Evolutionary conservation across 1,140 invertebrate species (phyloP).

Genomic region (Formica selysi): DNA sequence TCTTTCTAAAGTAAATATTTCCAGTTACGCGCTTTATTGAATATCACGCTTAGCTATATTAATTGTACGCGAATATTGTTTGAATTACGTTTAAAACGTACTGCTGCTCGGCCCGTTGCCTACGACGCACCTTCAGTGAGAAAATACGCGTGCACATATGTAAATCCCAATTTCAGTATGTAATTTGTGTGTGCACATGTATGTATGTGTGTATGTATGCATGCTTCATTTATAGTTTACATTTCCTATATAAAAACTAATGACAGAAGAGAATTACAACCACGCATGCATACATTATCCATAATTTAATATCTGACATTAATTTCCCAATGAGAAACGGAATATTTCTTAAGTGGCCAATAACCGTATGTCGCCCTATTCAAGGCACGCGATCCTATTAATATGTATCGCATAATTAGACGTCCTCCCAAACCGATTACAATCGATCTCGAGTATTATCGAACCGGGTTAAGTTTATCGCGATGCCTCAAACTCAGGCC

Average conservation of each 20-base stretch:
- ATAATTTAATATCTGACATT: background rate
- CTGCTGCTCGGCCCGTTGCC: background rate
- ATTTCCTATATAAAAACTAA: background rate
- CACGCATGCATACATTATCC: background rate
- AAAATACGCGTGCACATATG: conserved; percentile 8
- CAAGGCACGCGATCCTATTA: conserved; percentile 40
- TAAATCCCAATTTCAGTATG: conserved; percentile 36
- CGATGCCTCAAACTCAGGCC: background rate
- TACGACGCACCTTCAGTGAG: conserved; percentile 28
- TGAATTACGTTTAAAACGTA: conserved; percentile 60
- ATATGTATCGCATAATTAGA: conserved; percentile 21
- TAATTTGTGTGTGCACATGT: background rate
- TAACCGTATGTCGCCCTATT: background rate
- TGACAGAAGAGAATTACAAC: conserved; percentile 13
- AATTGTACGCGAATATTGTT: conserved; percentile 64
- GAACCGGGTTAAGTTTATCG: conserved; percentile 10
- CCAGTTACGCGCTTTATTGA: conserved; percentile 60
- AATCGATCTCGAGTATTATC: conserved; percentile 38
- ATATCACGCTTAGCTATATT: conserved; percentile 51
- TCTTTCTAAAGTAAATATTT: conserved; percentile 58
- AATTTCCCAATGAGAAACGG: conserved; percentile 14
- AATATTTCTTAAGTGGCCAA: conserved; percentile 13
- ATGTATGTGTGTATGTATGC: background rate
- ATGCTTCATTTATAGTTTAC: conserved; percentile 16
- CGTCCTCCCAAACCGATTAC: conserved; percentile 24